Evolutionary conservation across 2,113 vertebrate genomes (phyloP).

Genomic region (Dendrocopos noguchii): DNA sequence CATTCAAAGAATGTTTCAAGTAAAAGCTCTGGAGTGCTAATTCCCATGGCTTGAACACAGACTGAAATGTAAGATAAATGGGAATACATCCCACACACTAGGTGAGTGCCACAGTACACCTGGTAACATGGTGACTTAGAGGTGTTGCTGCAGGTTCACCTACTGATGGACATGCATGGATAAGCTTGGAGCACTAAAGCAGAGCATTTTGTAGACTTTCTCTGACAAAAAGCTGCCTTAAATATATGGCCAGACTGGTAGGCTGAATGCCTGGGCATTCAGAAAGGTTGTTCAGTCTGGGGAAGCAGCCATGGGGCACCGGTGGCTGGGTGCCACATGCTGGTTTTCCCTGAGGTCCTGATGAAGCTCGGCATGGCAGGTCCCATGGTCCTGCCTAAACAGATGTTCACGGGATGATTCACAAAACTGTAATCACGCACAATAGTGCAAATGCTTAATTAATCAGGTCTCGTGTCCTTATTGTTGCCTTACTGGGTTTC

Average conservation of each 20-base stretch:
- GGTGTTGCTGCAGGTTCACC: fast-evolving
- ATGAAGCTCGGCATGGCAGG: not conserved
- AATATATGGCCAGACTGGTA: fast-evolving
- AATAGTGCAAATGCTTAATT: constrained; percentile 80
- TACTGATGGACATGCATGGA: fast-evolving
- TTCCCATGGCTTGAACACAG: not conserved
- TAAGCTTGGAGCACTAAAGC: not conserved
- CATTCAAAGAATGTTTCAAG: not conserved
- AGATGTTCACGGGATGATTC: constrained; percentile 70
- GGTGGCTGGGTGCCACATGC: not conserved
- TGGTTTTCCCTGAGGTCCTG: constrained; percentile 7
- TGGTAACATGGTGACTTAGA: not conserved
- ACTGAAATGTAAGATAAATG: not conserved
- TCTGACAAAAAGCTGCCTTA: not conserved
- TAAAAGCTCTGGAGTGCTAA: not conserved
- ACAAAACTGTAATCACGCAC: constrained; percentile 69
- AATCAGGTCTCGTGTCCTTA: constrained; percentile 78
- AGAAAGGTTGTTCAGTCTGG: not conserved
- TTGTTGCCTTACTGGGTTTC: constrained; percentile 76
- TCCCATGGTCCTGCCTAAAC: constrained; percentile 51
- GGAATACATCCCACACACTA: too few relatives aligned
- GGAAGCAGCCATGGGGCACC: fast-evolving
- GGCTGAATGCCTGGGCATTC: not conserved
- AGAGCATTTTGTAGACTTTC: not conserved
- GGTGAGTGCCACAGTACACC: not conserved